Base-by-base conservation (phyloP, 2,797 vertebrate species). In the Rhadinocentrus ornatus region DNA sequence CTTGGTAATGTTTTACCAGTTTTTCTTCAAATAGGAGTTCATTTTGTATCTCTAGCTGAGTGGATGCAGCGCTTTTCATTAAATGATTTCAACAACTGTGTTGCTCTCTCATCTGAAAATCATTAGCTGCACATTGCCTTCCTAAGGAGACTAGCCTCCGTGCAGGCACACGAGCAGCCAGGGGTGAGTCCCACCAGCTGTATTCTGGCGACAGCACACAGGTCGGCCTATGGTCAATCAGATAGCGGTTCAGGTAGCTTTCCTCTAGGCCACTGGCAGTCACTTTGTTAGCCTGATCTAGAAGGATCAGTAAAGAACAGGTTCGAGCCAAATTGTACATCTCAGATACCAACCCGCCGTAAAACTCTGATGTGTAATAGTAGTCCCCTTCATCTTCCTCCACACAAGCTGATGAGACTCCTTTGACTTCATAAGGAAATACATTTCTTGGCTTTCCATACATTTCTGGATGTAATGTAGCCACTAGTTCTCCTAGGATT, bases 191-290 rank as follows among this genome's bases (percentile, higher is more conserved):
- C 92, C 90, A 94, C 93, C 95, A 95, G 86, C 88, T 93, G 84
- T 95, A 95, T 86, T 95, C 95, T 10, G 95, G 95, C 15, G 94
- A 96, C 60, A 96, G 92, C 50, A 96, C 86, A 9, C 91, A 81
- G 0, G 91, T 94, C 0, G 94, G 93, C 69, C 72, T 93, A 84
- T 87, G 90, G 27, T 93, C 80, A 32, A 93, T 85, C 52, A 95
- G 81, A 65, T 94, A 95, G 60, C 91, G 89, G 82, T 95, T 95
- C 62, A 96, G 83, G 84, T 94, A 94, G 81, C 93, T 94, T 77
- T 96, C 94, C 10, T 95, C 93, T 0, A 91, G 78, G 46, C 86
- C 83, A 13, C 66, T 58, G 24, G 93, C 88, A 53, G n/a, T 82
- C 3, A 90, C 13, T 1, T 84, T 80, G 0, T 83, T 87, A 6